Conservation (phyloP, 2,888 invertebrate species). For the Dichetophora obliterata region DNA sequence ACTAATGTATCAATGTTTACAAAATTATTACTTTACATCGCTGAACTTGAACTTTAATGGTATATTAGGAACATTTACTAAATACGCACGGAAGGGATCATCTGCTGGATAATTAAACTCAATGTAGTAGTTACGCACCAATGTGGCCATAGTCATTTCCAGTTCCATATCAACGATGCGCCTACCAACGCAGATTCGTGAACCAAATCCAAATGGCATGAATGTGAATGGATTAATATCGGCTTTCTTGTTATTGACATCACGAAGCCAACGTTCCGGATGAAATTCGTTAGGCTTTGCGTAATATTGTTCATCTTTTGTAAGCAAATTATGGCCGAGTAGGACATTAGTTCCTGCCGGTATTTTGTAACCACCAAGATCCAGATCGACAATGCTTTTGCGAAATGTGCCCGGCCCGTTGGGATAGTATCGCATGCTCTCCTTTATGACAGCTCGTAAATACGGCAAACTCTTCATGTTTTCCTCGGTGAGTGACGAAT, state of each 20-base stretch:
- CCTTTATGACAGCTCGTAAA: slow-evolving; percentile 81
- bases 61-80: slow-evolving; percentile 66
- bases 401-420: slow-evolving; percentile 74
- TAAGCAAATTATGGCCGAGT: slow-evolving; percentile 72
- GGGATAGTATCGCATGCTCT: slow-evolving; percentile 76
- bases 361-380: slow-evolving; percentile 76
- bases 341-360: slow-evolving; percentile 78
- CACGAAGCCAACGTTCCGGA: slow-evolving; percentile 51
- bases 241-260: slow-evolving; percentile 36
- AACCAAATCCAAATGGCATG: slow-evolving; percentile 80
- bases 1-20: too few species aligned
- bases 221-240: slow-evolving; percentile 53
- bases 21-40: slow-evolving; percentile 50
- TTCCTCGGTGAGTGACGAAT: slow-evolving; percentile 69
- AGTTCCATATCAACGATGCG: slow-evolving; percentile 82
- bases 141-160: slow-evolving; percentile 72
- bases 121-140: slow-evolving; percentile 61
- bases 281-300: slow-evolving; percentile 44
- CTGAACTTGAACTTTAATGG: slow-evolving; percentile 67
- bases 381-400: slow-evolving; percentile 72
- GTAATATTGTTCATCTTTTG: slow-evolving; percentile 72
- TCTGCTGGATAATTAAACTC: slow-evolving; percentile 61
- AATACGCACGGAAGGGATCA: slow-evolving; percentile 55
- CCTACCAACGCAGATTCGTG: slow-evolving; percentile 79
- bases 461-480: slow-evolving; percentile 73